A percentile compares a stretch with the other conserved stretches of the same genome.
These are phyloP conservation scores for Onychomys leucogaster DNA, from an alignment of 2,797 vertebrate species.

Conservation along the genomic window DNA sequence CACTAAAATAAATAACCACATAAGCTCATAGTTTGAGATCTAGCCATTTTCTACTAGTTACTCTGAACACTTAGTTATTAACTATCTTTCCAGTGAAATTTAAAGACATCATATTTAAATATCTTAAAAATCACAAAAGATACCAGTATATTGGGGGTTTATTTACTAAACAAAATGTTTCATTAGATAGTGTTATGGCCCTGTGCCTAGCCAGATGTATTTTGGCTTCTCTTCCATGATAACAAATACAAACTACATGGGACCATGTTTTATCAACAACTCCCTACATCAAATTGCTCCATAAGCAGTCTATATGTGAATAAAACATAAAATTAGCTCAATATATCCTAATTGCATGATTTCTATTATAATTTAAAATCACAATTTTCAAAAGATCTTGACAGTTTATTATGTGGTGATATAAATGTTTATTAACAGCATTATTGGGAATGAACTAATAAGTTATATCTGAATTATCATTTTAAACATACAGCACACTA, in stretches of 20 bases:
- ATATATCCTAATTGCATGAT: constrained; percentile 10
- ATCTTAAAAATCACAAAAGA: background rate
- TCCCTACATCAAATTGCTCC: background rate
- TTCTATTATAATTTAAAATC: constrained; percentile 11
- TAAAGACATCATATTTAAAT: background rate
- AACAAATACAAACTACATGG: background rate
- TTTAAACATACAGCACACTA: constrained; percentile 3
- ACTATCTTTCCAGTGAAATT: background rate
- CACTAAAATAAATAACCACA: background rate
- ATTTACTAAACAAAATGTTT: constrained; percentile 36
- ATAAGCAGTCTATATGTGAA: background rate
- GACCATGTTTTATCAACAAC: background rate
- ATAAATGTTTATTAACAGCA: background rate
- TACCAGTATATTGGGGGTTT: constrained; percentile 14
- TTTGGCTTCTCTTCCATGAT: constrained; percentile 34
- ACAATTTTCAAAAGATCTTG: constrained; percentile 20
- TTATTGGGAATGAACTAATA: constrained; percentile 10
- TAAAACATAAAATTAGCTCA: constrained; percentile 28
- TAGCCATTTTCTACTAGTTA: background rate
- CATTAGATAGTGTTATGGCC: background rate
- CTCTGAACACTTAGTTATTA: constrained; percentile 1
- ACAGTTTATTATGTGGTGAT: constrained; percentile 3
- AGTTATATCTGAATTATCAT: background rate
- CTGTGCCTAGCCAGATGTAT: background rate
- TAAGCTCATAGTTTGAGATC: background rate